These are phyloP conservation scores for Indri indri DNA, from an alignment of 2,113 vertebrate genomes.

Conservation along the genomic window DNA sequence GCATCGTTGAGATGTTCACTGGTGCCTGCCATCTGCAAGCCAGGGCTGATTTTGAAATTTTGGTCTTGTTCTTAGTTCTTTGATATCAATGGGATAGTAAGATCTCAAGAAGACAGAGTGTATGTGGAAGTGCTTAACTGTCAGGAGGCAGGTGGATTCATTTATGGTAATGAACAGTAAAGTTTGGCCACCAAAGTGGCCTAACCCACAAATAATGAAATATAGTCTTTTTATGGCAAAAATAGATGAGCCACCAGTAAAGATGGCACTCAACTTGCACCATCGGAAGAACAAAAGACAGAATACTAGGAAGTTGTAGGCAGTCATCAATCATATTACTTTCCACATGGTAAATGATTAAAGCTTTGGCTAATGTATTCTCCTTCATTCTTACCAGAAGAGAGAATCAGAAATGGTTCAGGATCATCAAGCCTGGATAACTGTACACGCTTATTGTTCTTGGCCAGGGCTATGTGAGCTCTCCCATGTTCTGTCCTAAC, in stretches of 20 bases:
- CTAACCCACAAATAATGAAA: not conserved
- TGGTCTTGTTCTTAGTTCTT: not conserved
- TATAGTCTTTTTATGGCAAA: not conserved
- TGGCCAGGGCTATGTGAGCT: not conserved
- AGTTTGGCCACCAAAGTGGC: not conserved
- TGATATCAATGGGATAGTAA: not conserved
- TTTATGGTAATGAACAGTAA: not conserved
- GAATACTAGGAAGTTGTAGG: not conserved
- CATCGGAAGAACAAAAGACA: not conserved
- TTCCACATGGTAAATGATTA: not conserved
- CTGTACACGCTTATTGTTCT: not conserved
- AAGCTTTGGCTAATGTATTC: not conserved
- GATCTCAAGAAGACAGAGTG: not conserved
- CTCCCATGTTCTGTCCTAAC: not conserved
- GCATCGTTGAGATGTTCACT: not conserved
- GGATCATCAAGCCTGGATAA: not conserved
- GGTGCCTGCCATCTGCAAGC: not conserved
- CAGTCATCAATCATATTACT: not conserved
- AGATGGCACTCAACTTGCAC: not conserved
- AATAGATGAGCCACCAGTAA: not conserved
- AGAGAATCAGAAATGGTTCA: not conserved
- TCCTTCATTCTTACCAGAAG: not conserved
- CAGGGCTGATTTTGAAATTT: not conserved
- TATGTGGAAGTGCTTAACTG: not conserved
- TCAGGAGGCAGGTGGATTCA: not conserved